Evolutionary conservation across 2,888 invertebrate genomes (phyloP).

Genomic region (Drosophila barbarae): DNA sequence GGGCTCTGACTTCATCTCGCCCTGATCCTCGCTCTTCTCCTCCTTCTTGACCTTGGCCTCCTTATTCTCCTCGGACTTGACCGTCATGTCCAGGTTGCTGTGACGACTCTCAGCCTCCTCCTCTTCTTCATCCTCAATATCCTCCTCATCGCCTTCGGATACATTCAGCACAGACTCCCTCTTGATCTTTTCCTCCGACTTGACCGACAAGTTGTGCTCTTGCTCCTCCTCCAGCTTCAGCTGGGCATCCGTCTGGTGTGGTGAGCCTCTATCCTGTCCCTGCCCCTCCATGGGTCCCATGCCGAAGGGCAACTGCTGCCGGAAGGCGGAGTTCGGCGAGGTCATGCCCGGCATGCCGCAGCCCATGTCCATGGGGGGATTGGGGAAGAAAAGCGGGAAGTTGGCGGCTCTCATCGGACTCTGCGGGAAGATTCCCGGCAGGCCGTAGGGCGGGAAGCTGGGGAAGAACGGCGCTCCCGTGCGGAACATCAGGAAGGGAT

Average conservation of each 20-base stretch:
- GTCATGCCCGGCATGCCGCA: conserved; percentile 78
- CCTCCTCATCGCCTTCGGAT: conserved; percentile 51
- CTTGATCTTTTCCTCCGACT: conserved; percentile 39
- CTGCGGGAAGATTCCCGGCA: conserved; percentile 82
- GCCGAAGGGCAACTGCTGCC: conserved; percentile 17
- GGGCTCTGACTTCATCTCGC: conserved; percentile 35
- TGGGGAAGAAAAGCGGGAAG: conserved; percentile 83
- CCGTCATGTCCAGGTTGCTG: conserved; percentile 32
- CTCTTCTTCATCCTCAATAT: conserved; percentile 70
- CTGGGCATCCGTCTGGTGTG: conserved; percentile 3
- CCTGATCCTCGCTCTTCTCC: not conserved
- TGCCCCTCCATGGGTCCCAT: conserved; percentile 7
- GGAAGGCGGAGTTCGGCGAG: conserved; percentile 49
- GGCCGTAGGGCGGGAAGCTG: conserved; percentile 81
- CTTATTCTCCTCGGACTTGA: conserved; percentile 15
- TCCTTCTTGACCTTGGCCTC: conserved; percentile 11
- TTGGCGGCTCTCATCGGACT: conserved; percentile 77
- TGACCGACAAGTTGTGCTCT: conserved; percentile 2
- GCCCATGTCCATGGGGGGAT: conserved; percentile 81
- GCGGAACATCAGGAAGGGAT: conserved; percentile 87
- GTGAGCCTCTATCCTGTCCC: conserved; percentile 18
- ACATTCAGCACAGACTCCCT: conserved; percentile 37
- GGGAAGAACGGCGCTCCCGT: conserved; percentile 85
- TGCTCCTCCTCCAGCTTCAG: conserved; percentile 24
- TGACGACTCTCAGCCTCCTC: conserved; percentile 66